Conservation (phyloP, 2,797 vertebrate species). For the Lithobates sylvaticus region DNA sequence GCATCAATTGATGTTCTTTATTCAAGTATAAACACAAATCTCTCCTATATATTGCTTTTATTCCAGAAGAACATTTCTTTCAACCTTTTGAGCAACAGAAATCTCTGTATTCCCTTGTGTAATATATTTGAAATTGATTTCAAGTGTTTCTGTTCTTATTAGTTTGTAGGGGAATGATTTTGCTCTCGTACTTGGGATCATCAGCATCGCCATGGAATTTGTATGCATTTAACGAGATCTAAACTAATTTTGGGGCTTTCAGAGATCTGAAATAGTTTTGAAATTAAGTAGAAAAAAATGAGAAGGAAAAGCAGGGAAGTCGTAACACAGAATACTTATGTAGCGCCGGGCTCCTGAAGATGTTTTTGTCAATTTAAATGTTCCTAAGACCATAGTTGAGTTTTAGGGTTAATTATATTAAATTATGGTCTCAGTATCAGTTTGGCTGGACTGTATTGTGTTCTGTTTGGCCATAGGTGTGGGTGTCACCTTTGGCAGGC, state of each 20-base stretch:
- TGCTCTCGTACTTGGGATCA: not conserved
- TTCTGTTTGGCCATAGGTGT: too few species aligned
- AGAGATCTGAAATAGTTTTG: not conserved
- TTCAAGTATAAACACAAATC: conserved; percentile 38
- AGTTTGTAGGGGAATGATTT: not conserved
- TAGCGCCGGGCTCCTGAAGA: too few species aligned
- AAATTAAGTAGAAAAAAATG: not conserved
- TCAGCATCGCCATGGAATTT: not conserved
- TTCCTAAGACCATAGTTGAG: too few species aligned
- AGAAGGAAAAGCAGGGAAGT: too few species aligned
- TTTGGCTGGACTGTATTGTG: too few species aligned
- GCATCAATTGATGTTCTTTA: conserved; percentile 24
- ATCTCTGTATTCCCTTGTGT: conserved; percentile 28
- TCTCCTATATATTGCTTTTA: conserved; percentile 35
- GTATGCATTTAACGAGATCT: not conserved
- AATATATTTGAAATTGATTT: conserved; percentile 13
- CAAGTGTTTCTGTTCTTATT: not conserved
- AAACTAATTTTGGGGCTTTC: not conserved
- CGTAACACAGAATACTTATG: too few species aligned
- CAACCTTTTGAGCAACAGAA: not conserved
- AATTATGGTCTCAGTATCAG: too few species aligned
- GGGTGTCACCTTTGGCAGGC: too few species aligned
- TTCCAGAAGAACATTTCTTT: conserved; percentile 5
- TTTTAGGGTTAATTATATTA: too few species aligned
- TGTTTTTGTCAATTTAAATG: too few species aligned